phyloP scores from a whole-genome alignment of 2,888 invertebrate genomes.

The Pristionchus japonicus region DNA sequence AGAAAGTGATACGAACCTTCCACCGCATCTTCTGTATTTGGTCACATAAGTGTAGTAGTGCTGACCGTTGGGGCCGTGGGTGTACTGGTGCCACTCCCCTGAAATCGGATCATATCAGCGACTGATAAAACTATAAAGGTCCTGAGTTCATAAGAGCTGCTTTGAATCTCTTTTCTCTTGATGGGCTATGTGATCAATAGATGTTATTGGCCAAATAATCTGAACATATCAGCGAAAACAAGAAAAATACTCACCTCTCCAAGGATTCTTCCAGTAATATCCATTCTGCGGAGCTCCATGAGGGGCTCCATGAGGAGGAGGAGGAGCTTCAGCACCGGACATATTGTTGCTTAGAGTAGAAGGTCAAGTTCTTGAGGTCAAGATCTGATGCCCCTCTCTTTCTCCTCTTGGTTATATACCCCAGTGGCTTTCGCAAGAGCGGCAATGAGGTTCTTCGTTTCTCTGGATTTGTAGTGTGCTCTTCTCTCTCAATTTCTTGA shows the following conservation, averaged over 20 bases:
- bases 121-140: too few species aligned
- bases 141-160: too few species aligned
- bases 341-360: slow-evolving; percentile 6
- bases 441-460: background rate
- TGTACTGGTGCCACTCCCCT: slow-evolving; percentile 10
- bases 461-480: background rate
- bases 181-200: too few species aligned
- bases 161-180: too few species aligned
- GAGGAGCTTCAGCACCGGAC: slow-evolving; percentile 5
- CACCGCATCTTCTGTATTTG: background rate
- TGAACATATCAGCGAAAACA: too few species aligned
- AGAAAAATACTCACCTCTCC: background rate
- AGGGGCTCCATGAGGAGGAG: background rate
- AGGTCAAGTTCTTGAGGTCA: background rate
- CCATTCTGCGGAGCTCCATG: background rate
- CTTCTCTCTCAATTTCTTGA: too few species aligned
- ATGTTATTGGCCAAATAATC: too few species aligned
- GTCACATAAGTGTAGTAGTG: slow-evolving; percentile 6
- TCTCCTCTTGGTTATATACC: background rate
- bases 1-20: background rate
- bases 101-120: background rate
- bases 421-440: slow-evolving; percentile 13
- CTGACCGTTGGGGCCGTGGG: background rate
- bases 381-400: background rate
- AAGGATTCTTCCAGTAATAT: background rate